Conservation (phyloP, 2,888 invertebrate genomes). For the Catocala fraxini region DNA sequence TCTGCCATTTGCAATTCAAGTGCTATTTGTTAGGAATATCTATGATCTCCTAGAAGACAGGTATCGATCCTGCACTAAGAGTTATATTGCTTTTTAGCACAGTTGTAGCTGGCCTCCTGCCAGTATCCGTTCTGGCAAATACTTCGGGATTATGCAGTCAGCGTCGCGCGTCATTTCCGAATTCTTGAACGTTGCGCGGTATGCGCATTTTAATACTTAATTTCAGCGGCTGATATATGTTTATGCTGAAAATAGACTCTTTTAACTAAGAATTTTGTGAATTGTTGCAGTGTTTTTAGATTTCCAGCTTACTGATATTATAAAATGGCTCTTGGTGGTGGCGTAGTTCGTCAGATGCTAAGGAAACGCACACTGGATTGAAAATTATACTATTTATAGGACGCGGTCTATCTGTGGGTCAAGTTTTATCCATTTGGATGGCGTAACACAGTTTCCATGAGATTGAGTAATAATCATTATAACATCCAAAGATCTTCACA, state of each 20-base stretch:
- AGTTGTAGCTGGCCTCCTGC: constrained; percentile 38
- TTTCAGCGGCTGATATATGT: constrained; percentile 7
- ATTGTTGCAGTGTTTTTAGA: neutral
- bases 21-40: constrained; percentile 9
- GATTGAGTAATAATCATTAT: too few relatives aligned
- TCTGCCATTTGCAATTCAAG: constrained; percentile 5
- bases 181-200: constrained; percentile 26
- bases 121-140: constrained; percentile 42
- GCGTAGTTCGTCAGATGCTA: too few relatives aligned
- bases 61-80: constrained; percentile 27
- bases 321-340: too few relatives aligned
- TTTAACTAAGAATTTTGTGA: neutral
- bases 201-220: constrained; percentile 15
- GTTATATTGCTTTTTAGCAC: constrained; percentile 13
- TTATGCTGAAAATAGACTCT: constrained; percentile 5
- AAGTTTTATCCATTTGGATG: too few relatives aligned
- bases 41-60: constrained; percentile 7
- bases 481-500: too few relatives aligned
- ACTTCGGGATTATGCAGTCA: constrained; percentile 28
- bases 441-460: too few relatives aligned
- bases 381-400: too few relatives aligned
- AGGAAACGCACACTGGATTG: too few relatives aligned
- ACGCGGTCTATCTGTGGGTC: too few relatives aligned
- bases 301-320: too few relatives aligned
- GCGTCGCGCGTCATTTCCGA: constrained; percentile 46